phyloP scores from a whole-genome alignment of 1,140 invertebrate species.

The Calliphora vicina region DNA sequence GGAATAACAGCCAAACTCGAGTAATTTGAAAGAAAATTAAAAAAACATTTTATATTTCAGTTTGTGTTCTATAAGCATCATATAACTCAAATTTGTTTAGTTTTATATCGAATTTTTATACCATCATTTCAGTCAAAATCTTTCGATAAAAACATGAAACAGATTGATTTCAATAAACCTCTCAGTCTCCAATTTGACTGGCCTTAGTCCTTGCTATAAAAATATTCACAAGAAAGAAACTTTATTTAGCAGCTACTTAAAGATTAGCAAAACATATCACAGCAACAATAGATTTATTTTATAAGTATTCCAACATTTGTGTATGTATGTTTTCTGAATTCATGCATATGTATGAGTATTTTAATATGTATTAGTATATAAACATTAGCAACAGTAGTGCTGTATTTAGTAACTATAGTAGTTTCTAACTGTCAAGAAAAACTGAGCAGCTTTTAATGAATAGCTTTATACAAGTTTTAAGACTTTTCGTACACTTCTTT shows the following conservation, averaged over 20 bases:
- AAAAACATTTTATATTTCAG: no score
- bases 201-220: neutral
- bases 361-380: neutral
- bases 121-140: no score
- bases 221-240: neutral
- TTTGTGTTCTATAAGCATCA: no score
- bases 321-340: neutral
- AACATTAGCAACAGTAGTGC: neutral
- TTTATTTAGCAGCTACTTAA: slow-evolving; percentile 23
- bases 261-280: neutral
- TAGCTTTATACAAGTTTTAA: neutral
- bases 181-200: no score
- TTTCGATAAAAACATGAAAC: no score
- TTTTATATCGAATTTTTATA: no score
- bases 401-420: neutral
- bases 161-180: no score
- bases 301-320: neutral
- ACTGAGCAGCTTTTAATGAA: slow-evolving; percentile 1
- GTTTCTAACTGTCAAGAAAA: no score
- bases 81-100: no score
- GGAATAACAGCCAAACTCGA: no score
- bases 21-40: no score
- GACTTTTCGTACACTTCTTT: neutral
- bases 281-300: neutral
- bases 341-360: neutral